phyloP scores from a whole-genome alignment of 2,797 vertebrate genomes.

The Urosaurus nigricauda region DNA sequence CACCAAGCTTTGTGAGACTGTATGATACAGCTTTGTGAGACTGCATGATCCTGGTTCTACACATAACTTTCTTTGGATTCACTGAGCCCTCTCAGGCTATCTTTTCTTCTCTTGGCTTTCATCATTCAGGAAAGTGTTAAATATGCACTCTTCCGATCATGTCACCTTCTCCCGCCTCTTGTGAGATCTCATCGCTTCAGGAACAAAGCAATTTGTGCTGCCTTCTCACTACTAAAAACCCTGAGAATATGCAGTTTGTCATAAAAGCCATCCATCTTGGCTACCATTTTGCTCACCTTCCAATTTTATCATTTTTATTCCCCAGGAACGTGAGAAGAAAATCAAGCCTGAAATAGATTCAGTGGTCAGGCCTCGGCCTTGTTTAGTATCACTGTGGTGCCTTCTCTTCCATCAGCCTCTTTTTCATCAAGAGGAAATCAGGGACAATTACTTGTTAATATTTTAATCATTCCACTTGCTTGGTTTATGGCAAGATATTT shows the following conservation, averaged over 20 bases:
- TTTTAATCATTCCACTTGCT: slow-evolving; percentile 1
- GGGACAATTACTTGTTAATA: not conserved
- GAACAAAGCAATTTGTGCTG: slow-evolving; percentile 40
- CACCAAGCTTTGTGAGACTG: not conserved
- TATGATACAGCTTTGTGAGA: too few relatives aligned
- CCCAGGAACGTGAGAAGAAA: slow-evolving; percentile 60
- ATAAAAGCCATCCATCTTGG: slow-evolving; percentile 59
- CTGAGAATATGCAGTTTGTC: slow-evolving; percentile 49
- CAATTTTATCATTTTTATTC: slow-evolving; percentile 34
- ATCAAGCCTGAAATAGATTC: slow-evolving; percentile 55
- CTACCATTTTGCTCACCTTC: slow-evolving; percentile 52
- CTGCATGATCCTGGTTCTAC: not conserved
- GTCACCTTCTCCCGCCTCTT: slow-evolving; percentile 3
- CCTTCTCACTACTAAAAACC: slow-evolving; percentile 32
- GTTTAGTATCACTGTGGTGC: not conserved
- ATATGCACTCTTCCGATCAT: slow-evolving; percentile 23
- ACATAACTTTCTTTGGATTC: not conserved
- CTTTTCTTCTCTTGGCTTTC: not conserved
- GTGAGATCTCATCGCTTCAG: slow-evolving; percentile 27
- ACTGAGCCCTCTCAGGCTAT: not conserved
- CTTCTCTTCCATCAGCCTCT: not conserved
- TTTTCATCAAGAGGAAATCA: not conserved
- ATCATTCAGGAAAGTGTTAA: slow-evolving; percentile 12
- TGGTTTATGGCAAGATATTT: slow-evolving; percentile 16
- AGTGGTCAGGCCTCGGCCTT: slow-evolving; percentile 42